Conservation (phyloP, 2,797 vertebrate species). For the Lateolabrax maculatus region DNA sequence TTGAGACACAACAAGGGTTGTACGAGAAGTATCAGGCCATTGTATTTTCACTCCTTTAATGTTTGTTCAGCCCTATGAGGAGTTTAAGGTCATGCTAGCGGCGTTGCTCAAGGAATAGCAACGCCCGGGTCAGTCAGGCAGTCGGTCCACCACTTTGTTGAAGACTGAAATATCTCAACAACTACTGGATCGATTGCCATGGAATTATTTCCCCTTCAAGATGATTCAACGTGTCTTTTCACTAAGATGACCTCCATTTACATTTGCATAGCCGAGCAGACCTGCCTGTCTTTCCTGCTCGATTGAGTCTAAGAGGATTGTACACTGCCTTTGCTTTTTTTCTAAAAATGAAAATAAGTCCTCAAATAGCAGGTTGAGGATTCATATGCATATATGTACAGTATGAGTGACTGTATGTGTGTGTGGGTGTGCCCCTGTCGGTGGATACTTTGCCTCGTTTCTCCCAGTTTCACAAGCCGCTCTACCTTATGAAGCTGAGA, state of each 20-base stretch:
- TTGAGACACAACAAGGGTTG: not conserved
- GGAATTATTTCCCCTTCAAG: not conserved
- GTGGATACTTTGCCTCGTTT: slow-evolving; percentile 43
- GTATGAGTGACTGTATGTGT: not conserved
- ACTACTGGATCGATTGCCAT: not conserved
- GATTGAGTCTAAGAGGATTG: slow-evolving; percentile 46
- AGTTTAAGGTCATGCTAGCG: not conserved
- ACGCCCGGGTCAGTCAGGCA: not conserved
- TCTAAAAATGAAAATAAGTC: slow-evolving; percentile 35
- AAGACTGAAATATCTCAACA: not conserved
- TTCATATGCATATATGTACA: slow-evolving; percentile 35
- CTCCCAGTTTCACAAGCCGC: slow-evolving; percentile 28
- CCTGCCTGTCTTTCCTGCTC: slow-evolving; percentile 29
- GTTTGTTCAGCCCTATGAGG: not conserved
- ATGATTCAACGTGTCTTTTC: slow-evolving; percentile 17
- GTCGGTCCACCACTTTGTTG: not conserved
- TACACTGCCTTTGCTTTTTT: not conserved
- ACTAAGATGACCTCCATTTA: slow-evolving; percentile 30
- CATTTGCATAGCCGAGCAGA: slow-evolving; percentile 10
- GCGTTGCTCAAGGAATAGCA: too few relatives aligned
- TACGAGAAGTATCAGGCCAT: not conserved
- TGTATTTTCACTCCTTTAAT: not conserved
- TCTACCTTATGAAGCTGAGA: slow-evolving; percentile 50
- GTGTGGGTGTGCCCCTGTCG: slow-evolving; percentile 28
- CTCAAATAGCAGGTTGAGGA: slow-evolving; percentile 32